Evolutionary conservation across 2,888 invertebrate genomes (phyloP).

Genomic region (Monochamus alternatus): DNA sequence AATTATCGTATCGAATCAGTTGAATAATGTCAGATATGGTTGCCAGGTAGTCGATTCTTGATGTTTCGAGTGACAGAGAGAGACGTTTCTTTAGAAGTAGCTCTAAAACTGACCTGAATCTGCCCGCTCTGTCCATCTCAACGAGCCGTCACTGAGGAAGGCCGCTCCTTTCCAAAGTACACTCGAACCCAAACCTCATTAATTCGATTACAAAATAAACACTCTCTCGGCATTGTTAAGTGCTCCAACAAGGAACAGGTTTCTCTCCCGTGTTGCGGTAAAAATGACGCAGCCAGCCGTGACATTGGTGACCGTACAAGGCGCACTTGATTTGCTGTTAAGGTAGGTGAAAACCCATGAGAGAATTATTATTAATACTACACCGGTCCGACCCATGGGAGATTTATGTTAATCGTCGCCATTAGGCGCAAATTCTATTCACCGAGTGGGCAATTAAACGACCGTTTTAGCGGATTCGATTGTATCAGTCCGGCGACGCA

Average conservation of each 20-base stretch:
- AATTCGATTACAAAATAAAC: slow-evolving; percentile 13
- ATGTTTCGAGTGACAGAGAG: too few species aligned
- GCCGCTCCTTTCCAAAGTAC: background rate
- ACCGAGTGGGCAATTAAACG: slow-evolving; percentile 15
- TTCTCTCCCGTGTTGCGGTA: slow-evolving; percentile 24
- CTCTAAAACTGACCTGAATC: too few species aligned
- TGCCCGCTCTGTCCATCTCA: too few species aligned
- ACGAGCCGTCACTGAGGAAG: background rate
- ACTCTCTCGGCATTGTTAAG: background rate
- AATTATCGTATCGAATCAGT: too few species aligned
- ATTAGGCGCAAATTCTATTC: slow-evolving; percentile 9
- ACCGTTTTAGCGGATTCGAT: background rate
- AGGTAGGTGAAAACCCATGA: slow-evolving; percentile 37
- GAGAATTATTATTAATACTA: slow-evolving; percentile 33
- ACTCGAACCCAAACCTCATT: background rate
- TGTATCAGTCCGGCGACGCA: too few species aligned
- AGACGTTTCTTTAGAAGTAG: too few species aligned
- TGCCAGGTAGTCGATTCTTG: too few species aligned
- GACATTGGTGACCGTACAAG: slow-evolving; percentile 32
- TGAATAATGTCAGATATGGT: too few species aligned
- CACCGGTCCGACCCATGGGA: slow-evolving; percentile 5
- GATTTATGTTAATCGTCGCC: slow-evolving; percentile 18
- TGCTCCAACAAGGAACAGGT: slow-evolving; percentile 30
- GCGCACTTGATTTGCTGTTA: slow-evolving; percentile 33
- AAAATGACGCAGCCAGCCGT: slow-evolving; percentile 33